Base-by-base conservation (phyloP, 2,888 invertebrate genomes). In the Creontiades dilutus region DNA sequence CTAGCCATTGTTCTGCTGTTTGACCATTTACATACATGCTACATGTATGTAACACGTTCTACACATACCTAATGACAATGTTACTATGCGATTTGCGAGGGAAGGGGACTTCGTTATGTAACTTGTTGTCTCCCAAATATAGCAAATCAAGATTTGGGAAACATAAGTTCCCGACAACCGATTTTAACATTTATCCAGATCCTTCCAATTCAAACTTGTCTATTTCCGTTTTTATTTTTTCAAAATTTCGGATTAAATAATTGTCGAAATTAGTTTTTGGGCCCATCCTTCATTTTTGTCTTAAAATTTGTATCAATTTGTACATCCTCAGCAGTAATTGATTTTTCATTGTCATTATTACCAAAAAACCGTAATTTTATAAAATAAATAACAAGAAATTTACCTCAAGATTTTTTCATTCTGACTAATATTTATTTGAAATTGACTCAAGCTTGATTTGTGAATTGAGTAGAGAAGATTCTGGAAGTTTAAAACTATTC, bases 191-290 rank as follows among this genome's bases (percentile, higher is more conserved):
- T 46, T 46, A 78, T 13, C 46, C 78, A 46, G 78, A 78, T 47
- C 78, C 78, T 78, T 78, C 46, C n/a, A 78, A 14, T 47, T 78
- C 78, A 46, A 78, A 78, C 0, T 2, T 78, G 37, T 78, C 78
- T 5, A 78, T 46, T 19, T 78, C 78, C n/a, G 11, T 47, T 37
- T 46, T 78, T n/a, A 78, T 78, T 46, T 78, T 16, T 9, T 78
- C 78, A 11, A 78, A 78, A 46, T n/a, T n/a, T 14, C 16, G 7
- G 19, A 46, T 2, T 11, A 37, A 46, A 47, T 46, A 78, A 14
- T 27, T 47, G 16, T 78, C 78, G 16, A 78, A 12, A n/a, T 78
- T 37, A 16, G n/a, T 78, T 7, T 13, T 46, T 37, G 16, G 5
- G 46, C 12, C 46, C 37, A 14, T 47, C 16, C 78, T 14, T 78